Evolutionary conservation across 2,113 vertebrate species (phyloP).

Genomic region (Rhinogobius similis): DNA sequence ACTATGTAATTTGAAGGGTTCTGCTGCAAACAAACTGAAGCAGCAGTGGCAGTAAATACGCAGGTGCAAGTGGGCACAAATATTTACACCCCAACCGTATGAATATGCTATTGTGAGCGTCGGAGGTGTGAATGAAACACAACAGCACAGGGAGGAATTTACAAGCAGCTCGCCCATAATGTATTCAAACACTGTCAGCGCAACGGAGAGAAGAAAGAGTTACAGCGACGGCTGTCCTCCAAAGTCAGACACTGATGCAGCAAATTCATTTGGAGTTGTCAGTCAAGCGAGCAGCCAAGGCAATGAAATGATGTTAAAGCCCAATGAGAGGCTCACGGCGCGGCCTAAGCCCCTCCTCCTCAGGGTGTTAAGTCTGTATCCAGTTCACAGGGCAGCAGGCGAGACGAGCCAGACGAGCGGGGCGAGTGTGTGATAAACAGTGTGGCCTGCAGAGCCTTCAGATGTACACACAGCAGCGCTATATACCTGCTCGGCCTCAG

Average conservation of each 20-base stretch:
- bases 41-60: slow-evolving; percentile 5
- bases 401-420: slow-evolving; percentile 43
- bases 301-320: slow-evolving; percentile 41
- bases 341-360: slow-evolving; percentile 25
- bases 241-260: slow-evolving; percentile 69
- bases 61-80: slow-evolving; percentile 2
- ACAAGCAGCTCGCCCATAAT: slow-evolving; percentile 49
- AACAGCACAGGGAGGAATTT: slow-evolving; percentile 45
- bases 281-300: slow-evolving; percentile 61
- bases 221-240: slow-evolving; percentile 61
- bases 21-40: slow-evolving; percentile 30
- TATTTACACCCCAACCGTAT: not conserved
- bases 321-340: slow-evolving; percentile 51
- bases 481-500: slow-evolving; percentile 51
- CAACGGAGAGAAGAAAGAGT: slow-evolving; percentile 53
- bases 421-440: slow-evolving; percentile 52
- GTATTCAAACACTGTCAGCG: slow-evolving; percentile 64
- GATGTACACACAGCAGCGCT: slow-evolving; percentile 47
- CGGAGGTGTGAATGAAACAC: slow-evolving; percentile 29
- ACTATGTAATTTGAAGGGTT: slow-evolving; percentile 53
- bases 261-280: slow-evolving; percentile 70
- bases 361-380: slow-evolving; percentile 36
- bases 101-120: slow-evolving; percentile 17
- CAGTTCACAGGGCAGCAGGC: slow-evolving; percentile 51
- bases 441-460: slow-evolving; percentile 60